Base-by-base conservation (phyloP, 2,797 vertebrate genomes). In the Pelodytes ibericus region DNA sequence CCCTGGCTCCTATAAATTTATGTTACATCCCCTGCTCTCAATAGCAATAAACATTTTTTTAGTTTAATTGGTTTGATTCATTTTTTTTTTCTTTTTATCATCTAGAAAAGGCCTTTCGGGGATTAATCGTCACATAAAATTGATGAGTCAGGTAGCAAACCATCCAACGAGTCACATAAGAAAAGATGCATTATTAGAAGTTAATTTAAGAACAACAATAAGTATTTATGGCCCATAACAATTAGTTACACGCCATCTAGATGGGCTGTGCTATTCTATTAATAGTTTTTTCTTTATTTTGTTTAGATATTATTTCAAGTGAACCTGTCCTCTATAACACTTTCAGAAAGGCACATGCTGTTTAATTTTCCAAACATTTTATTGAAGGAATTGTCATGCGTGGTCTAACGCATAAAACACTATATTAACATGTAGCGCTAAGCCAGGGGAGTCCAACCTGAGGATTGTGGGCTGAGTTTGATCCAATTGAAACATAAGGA, bases 1-100 rank as follows among this genome's bases (percentile, higher is more conserved):
- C 29, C 51, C 27, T 8, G 41, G 39, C 47, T 39, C 36, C 47
- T 58, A 62, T 70, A 72, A 39, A 72, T 72, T 66, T 57, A 29
- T 24, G 75, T 67, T 61, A 67, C 57, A 51, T 77, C 26, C 41
- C 25, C 26, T 29, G 62, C 63, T 78, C 36, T 77, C 36, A 13
- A 31, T 29, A 56, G 65, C 58, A 65, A 59, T 77, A 77, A 77
- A 66, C 75, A 77, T 77, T 72, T 77, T 66, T 77, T 72, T 77
- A 59, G 75, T 77, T 59, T 78, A 78, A 78, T 78, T 72, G 70
- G 53, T 49, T 72, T 60, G 63, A 78, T 72, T 75, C 53, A 66
- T 66, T 67, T 77, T 41, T 76, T 58, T 71, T 63, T 64, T n/a
- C n/a, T 76, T 33, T 77, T 53, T 72, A 72, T 60, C 29, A 72